Evolutionary conservation across 2,888 invertebrate species (phyloP).

Genomic region (Heliconius hortense): DNA sequence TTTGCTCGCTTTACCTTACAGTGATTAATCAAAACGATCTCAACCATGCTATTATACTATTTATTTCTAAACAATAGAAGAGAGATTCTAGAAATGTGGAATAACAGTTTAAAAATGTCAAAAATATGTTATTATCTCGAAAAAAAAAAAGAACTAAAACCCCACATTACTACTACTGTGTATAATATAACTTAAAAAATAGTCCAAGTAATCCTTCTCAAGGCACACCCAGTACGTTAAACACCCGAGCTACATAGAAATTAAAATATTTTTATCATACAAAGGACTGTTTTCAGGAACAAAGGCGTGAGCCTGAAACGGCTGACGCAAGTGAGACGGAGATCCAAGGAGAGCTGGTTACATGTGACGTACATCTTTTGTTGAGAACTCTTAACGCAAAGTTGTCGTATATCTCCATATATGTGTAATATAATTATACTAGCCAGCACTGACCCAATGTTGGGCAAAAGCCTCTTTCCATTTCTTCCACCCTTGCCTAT

Average conservation of each 20-base stretch:
- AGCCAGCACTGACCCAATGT: no score
- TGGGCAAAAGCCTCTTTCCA: no score
- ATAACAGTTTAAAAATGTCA: no score
- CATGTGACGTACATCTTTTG: slow-evolving; percentile 9
- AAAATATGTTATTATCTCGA: background rate
- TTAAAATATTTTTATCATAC: slow-evolving; percentile 16
- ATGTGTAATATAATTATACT: no score
- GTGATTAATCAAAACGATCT: background rate
- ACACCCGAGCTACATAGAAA: background rate
- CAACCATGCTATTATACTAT: background rate
- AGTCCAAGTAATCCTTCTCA: background rate
- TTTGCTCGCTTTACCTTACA: background rate
- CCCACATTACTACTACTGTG: no score
- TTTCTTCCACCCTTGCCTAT: no score
- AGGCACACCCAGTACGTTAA: background rate
- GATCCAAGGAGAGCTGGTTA: slow-evolving; percentile 17
- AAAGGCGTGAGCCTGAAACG: slow-evolving; percentile 5
- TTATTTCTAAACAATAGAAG: no score
- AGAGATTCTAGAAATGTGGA: no score
- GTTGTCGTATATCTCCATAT: background rate
- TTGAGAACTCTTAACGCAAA: background rate
- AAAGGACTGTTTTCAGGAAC: slow-evolving; percentile 21
- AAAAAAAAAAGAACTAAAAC: background rate
- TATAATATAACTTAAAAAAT: background rate
- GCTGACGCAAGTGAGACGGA: slow-evolving; percentile 8